Evolutionary conservation across 2,797 vertebrate genomes (phyloP), one percentile per base, ranked within the genome.

Genomic region (Syncerus caffer): DNA sequence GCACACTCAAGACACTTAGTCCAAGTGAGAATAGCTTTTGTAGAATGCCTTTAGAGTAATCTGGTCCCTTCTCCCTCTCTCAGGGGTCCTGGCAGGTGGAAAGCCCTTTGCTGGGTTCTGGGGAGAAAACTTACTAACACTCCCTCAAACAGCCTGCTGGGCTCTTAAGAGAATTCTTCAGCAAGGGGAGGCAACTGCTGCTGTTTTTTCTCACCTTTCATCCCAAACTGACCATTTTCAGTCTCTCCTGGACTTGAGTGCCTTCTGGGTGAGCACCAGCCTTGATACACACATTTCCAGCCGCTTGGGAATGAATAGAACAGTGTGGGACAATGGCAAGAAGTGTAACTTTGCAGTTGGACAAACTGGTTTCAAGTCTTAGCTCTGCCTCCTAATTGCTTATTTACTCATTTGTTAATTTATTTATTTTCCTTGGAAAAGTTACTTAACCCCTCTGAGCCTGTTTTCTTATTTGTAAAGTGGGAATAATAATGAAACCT

Each of bases 31-130:
- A 80, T 6, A 14, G 89, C 91, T 2, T 84, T 93, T 92, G 51
- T 86, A 57, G 87, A 95, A 64, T 74, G 71, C 71, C 92, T 96
- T 97, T 93, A 98, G 93, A 47, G 94, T 71, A 47, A 38, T 0
- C n/a, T 16, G 34, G 64, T 38, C 27, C 64, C 34, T n/a, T 58
- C 3, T 31, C 16, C 34, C 19, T 34, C 7, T 45, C 31, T 25
- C 2, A 0, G 27, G 60, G 42, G 11, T 67, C 50, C 87, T 3
- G 16, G 55, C 71, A 64, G 74, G 27, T 31, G 13, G 78, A 62
- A 82, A 45, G 50, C 58, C 45, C 17, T 78, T 78, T 76, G 15
- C 58, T 42, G 38, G 47, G 12, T 85, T 85, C 57, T 21, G 42
- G 58, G 23, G 38, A 38, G 31, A 74, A 76, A 95, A 23, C 38